Evolutionary conservation across 2,113 vertebrate genomes (phyloP).

Genomic region (Nyctereutes procyonoides): DNA sequence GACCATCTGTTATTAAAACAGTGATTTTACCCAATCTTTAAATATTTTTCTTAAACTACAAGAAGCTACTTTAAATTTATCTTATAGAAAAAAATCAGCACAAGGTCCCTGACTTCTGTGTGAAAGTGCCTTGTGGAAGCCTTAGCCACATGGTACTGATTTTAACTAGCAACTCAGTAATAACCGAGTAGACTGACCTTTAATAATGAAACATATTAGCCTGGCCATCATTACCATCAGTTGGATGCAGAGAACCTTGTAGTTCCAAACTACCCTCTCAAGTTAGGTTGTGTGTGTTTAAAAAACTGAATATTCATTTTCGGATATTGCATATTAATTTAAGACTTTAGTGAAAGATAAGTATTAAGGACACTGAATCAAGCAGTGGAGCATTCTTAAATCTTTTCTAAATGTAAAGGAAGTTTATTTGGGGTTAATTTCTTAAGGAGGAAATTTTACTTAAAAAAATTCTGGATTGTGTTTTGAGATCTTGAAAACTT

Average conservation of each 20-base stretch:
- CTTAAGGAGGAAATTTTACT: background rate
- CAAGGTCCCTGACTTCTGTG: background rate
- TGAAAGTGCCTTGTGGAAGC: constrained; percentile 68
- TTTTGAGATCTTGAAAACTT: constrained; percentile 65
- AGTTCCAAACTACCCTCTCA: constrained; percentile 49
- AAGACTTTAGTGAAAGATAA: background rate
- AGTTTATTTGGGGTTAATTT: constrained; percentile 39
- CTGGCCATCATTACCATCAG: background rate
- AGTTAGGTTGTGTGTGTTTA: background rate
- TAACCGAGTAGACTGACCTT: background rate
- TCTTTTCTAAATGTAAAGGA: constrained; percentile 43
- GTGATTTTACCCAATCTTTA: background rate
- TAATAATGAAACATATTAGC: background rate
- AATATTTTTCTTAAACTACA: constrained; percentile 55
- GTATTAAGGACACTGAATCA: background rate
- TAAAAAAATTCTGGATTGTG: background rate
- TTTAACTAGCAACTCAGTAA: background rate
- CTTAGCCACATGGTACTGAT: constrained; percentile 34
- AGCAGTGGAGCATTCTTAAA: background rate
- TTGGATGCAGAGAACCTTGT: background rate
- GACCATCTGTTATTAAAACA: constrained; percentile 26
- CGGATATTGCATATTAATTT: constrained; percentile 41
- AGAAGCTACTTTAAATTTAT: constrained; percentile 58
- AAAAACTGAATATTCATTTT: constrained; percentile 35
- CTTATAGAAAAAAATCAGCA: constrained; percentile 63